Conservation (phyloP, 2,797 vertebrate genomes). For the Tachyglossus aculeatus region DNA sequence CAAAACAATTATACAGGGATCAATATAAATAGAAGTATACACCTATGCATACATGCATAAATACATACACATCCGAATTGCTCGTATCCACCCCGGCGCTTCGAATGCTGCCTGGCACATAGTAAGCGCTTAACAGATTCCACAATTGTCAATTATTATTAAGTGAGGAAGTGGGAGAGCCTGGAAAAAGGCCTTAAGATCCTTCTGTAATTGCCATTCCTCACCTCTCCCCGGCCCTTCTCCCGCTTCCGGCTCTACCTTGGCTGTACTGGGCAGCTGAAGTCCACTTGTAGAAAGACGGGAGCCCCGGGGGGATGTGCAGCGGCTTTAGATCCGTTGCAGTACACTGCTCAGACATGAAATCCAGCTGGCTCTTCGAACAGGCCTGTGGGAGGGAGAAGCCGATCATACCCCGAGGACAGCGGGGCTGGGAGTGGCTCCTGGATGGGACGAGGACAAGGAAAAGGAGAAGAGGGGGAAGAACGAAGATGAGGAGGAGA, state of each 20-base stretch:
- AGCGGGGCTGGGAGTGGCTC: background rate
- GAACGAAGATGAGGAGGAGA: no score
- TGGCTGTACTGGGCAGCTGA: constrained; percentile 80
- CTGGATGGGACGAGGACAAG: background rate
- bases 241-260: constrained; percentile 70
- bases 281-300: constrained; percentile 87
- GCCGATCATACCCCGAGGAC: background rate
- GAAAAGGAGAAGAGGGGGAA: background rate
- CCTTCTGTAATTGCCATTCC: no score
- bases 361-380: constrained; percentile 81
- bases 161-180: no score
- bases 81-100: no score
- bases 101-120: no score
- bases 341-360: constrained; percentile 91
- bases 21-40: no score
- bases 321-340: constrained; percentile 82
- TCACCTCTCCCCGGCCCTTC: background rate
- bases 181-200: no score
- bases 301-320: constrained; percentile 60
- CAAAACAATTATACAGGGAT: no score
- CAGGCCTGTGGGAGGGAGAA: constrained; percentile 77
- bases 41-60: no score
- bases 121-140: no score
- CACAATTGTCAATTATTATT: no score
- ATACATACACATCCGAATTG: no score